Evolutionary conservation across 2,113 vertebrate species (phyloP).

Genomic region (Oryzias curvinotus): DNA sequence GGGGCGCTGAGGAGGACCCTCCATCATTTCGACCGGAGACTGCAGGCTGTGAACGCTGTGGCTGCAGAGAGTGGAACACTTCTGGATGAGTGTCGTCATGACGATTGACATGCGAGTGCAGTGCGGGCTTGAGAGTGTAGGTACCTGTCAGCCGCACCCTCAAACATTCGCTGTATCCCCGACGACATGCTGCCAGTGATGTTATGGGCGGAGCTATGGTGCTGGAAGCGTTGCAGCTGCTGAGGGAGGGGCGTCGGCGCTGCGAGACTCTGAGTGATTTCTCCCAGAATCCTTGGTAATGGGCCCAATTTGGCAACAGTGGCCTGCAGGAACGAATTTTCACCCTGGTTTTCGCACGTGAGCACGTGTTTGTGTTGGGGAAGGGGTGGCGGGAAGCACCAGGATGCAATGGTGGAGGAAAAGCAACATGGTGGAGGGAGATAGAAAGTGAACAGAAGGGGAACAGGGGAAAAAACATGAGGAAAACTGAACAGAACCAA

Average conservation of each 20-base stretch:
- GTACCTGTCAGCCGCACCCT: slow-evolving; percentile 90
- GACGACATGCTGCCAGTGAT: slow-evolving; percentile 91
- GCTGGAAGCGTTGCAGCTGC: slow-evolving; percentile 86
- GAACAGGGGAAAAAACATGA: slow-evolving; percentile 79
- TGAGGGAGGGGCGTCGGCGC: slow-evolving; percentile 87
- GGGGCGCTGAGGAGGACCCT: slow-evolving; percentile 80
- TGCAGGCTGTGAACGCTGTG: slow-evolving; percentile 81
- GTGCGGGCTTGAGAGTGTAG: neutral
- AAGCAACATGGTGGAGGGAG: slow-evolving; percentile 66
- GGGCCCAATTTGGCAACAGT: slow-evolving; percentile 94
- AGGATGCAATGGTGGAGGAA: slow-evolving; percentile 82
- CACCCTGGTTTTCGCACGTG: slow-evolving; percentile 84
- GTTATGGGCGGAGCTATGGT: slow-evolving; percentile 87
- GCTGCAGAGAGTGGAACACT: slow-evolving; percentile 11
- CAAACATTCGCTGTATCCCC: slow-evolving; percentile 93
- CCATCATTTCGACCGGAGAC: slow-evolving; percentile 80
- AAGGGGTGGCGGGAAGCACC: slow-evolving; percentile 80
- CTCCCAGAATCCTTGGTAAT: slow-evolving; percentile 91
- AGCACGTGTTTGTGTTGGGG: slow-evolving; percentile 39
- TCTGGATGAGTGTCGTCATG: no score
- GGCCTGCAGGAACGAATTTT: slow-evolving; percentile 99
- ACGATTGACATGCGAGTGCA: no score
- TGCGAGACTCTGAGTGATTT: slow-evolving; percentile 87
- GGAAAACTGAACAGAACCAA: slow-evolving; percentile 81
- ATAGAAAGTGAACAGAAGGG: slow-evolving; percentile 70